Evolutionary conservation across 2,113 vertebrate species (phyloP), one percentile per base, ranked within the genome.

Genomic region (Hiodon tergisus): DNA sequence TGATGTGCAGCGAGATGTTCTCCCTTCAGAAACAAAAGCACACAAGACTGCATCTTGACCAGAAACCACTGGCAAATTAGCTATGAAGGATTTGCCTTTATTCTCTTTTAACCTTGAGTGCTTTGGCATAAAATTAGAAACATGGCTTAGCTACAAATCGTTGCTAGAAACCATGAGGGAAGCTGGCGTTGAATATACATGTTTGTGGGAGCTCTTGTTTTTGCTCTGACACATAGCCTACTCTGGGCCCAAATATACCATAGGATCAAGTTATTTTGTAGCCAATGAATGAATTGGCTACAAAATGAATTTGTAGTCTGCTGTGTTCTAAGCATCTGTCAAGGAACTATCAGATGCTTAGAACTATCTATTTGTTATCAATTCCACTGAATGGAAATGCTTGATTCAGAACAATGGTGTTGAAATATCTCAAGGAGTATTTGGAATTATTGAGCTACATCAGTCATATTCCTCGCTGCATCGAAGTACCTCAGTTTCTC

Each of bases 361-460:
- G 31, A 31, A 31, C 31, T 1, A 31, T 31, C 31, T 31, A 31
- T 31, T 31, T 46, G 57, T 55, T 31, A 70, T 17, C 53, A 31
- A 31, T 31, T 52, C 46, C 69, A 70, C 14, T 10, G 69, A 10
- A 6, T 53, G 17, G 69, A 70, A 70, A 51, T 4, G 69, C 52
- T 70, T 53, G 53, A 57, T 70, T 55, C 17, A 70, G 55, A 53
- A 70, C 69, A 70, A 55, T 13, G n/a, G 6, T 11, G 52, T 51
- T 51, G 51, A 46, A 16, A 53, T 6, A 31, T 51, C 9, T 70
- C 69, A 70, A n/a, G 57, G 52, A 31, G 31, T 31, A 31, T 31
- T 31, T 17, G 4, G 69, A 16, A 70, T 70, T 70, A 70, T 70
- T 51, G 51, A 71, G 14, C 51, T 10, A 6, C 57, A 31, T 55